These are phyloP conservation scores for Trachymyrmex septentrionalis DNA, from an alignment of 1,140 invertebrate genomes.

Conservation along the genomic window DNA sequence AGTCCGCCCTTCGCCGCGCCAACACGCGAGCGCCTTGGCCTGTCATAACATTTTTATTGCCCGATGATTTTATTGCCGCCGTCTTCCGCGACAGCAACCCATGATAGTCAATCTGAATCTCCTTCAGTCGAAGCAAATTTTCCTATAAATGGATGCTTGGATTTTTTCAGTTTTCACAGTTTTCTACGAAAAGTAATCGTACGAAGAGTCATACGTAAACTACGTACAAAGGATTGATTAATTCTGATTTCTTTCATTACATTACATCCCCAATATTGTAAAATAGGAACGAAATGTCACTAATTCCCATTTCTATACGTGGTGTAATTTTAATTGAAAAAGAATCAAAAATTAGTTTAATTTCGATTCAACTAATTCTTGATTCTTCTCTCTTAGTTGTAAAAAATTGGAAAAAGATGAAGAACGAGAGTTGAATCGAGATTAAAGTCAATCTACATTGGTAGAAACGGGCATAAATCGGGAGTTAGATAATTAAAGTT, in stretches of 20 bases:
- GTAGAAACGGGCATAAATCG: neutral
- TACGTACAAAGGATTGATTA: neutral
- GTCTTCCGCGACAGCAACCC: constrained; percentile 17
- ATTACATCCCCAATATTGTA: neutral
- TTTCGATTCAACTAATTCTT: too few relatives aligned
- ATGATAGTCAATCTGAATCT: constrained; percentile 37
- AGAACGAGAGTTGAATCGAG: too few relatives aligned
- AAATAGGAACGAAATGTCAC: neutral
- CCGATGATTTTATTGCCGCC: constrained; percentile 59
- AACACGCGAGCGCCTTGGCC: constrained; percentile 59
- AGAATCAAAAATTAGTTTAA: too few relatives aligned
- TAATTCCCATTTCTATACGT: neutral
- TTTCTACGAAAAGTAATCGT: neutral
- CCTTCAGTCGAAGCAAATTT: neutral
- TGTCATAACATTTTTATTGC: constrained; percentile 77
- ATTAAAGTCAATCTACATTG: too few relatives aligned
- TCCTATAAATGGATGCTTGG: neutral
- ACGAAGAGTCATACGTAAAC: neutral
- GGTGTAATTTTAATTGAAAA: too few relatives aligned
- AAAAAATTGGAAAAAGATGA: too few relatives aligned
- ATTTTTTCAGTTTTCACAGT: neutral
- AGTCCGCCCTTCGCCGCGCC: constrained; percentile 8
- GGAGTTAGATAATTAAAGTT: neutral
- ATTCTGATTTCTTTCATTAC: neutral
- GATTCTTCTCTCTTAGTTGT: too few relatives aligned